These are phyloP conservation scores for Grantiella picta DNA, from an alignment of 2,113 vertebrate species.

Conservation along the genomic window DNA sequence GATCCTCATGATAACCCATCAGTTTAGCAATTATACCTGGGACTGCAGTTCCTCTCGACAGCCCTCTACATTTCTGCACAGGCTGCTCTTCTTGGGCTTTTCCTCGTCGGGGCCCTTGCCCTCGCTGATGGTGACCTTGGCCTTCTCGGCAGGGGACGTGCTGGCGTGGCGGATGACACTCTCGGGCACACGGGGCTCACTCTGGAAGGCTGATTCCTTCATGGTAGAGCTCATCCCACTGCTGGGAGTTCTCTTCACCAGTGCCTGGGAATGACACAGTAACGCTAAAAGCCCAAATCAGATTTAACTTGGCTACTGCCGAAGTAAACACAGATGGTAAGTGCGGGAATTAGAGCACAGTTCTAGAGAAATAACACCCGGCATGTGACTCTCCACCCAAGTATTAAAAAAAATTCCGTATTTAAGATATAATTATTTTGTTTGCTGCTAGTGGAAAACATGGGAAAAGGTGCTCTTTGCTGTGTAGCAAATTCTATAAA, in stretches of 20 bases:
- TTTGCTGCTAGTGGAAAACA: background rate
- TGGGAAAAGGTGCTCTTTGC: background rate
- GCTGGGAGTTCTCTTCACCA: slow-evolving; percentile 96
- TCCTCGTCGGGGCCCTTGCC: slow-evolving; percentile 91
- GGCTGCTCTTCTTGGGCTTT: slow-evolving; percentile 93
- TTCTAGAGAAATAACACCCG: background rate
- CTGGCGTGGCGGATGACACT: slow-evolving; percentile 89
- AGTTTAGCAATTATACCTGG: slow-evolving; percentile 75
- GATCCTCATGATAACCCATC: background rate
- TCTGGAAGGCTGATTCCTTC: slow-evolving; percentile 97
- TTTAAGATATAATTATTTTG: background rate
- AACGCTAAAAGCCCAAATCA: background rate
- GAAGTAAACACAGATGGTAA: background rate
- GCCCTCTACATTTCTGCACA: slow-evolving; percentile 93
- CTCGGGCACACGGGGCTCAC: slow-evolving; percentile 89
- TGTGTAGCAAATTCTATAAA: background rate
- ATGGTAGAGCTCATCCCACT: slow-evolving; percentile 95
- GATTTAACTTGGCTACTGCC: background rate
- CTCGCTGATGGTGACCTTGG: slow-evolving; percentile 92
- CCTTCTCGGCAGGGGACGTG: slow-evolving; percentile 88
- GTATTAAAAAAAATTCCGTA: background rate
- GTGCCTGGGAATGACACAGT: slow-evolving; percentile 72
- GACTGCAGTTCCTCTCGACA: slow-evolving; percentile 91
- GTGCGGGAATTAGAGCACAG: background rate
- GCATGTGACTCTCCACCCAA: background rate